A percentile compares a stretch with the other conserved stretches of the same genome.
Evolutionary conservation across 2,113 vertebrate genomes (phyloP).

Genomic region (Catharus bicknelli): DNA sequence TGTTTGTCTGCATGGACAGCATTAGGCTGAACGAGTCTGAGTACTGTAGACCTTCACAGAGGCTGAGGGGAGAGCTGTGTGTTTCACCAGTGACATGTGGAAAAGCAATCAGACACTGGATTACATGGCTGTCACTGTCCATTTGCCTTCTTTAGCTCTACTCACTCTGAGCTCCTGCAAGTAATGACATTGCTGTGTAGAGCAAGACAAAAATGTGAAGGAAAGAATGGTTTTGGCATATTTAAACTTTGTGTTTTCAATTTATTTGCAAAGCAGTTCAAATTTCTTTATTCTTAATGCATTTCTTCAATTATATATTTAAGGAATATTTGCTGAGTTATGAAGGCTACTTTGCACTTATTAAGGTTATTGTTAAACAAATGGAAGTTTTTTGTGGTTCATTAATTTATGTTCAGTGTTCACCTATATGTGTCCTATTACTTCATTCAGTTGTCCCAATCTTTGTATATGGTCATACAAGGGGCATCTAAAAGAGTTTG

Average conservation of each 20-base stretch:
- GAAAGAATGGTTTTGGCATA: background rate
- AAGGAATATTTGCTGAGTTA: background rate
- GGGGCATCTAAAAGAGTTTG: background rate
- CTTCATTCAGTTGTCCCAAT: background rate
- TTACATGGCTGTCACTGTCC: conserved; percentile 72
- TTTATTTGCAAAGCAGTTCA: background rate
- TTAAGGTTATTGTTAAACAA: background rate
- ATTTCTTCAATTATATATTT: background rate
- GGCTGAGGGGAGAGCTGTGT: conserved; percentile 45
- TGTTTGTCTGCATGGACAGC: conserved; percentile 49
- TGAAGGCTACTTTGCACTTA: background rate
- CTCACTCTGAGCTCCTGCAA: conserved; percentile 44
- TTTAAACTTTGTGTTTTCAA: background rate
- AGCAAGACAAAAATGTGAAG: background rate
- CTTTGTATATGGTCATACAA: background rate
- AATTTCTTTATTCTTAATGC: background rate
- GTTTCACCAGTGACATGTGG: conserved; percentile 67
- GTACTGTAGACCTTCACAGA: conserved; percentile 34
- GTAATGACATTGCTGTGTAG: conserved; percentile 24
- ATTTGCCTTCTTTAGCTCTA: conserved; percentile 73
- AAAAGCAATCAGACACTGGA: conserved; percentile 76
- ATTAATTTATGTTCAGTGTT: background rate
- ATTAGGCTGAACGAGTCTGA: conserved; percentile 20
- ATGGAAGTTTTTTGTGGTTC: background rate
- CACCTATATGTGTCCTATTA: background rate